Evolutionary conservation across 53 echinoderm and acorn worm species (phyloP).

Genomic region (Stichopus horrens): DNA sequence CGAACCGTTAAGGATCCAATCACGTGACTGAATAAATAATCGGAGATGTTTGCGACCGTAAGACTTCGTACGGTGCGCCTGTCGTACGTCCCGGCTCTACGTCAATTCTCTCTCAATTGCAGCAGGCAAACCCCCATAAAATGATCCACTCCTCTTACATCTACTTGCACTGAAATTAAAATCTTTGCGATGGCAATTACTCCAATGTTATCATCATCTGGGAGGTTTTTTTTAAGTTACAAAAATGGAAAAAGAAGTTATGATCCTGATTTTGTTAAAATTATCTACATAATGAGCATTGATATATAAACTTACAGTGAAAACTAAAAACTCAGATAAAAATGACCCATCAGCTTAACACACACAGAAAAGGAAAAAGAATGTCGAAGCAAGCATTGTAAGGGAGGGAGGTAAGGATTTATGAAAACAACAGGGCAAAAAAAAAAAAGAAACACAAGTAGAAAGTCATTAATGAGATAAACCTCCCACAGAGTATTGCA

Average conservation of each 20-base stretch:
- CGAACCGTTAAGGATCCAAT: not conserved
- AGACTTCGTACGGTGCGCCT: too few relatives aligned
- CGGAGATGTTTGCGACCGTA: too few relatives aligned
- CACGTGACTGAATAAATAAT: too few relatives aligned
- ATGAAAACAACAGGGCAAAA: not conserved
- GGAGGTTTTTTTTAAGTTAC: not conserved
- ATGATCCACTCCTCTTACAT: too few relatives aligned
- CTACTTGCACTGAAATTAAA: too few relatives aligned
- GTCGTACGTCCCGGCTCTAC: too few relatives aligned
- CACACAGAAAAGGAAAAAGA: not conserved
- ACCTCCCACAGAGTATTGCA: conserved; percentile 34
- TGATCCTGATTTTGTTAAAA: not conserved
- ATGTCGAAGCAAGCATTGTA: not conserved
- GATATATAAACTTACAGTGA: not conserved
- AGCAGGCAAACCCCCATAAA: too few relatives aligned
- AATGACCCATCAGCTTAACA: not conserved
- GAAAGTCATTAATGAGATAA: not conserved
- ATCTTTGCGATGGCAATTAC: too few relatives aligned
- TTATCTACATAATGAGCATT: not conserved
- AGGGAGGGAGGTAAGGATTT: not conserved
- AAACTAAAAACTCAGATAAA: not conserved
- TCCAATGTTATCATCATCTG: too few relatives aligned
- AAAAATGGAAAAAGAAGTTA: not conserved
- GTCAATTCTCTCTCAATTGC: too few relatives aligned
- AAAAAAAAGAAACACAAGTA: not conserved